Percentiles rank a stretch among this genome's conserved stretches.
Conservation (phyloP, 2,113 vertebrate species). For the Sarotherodon lohbergeri region DNA sequence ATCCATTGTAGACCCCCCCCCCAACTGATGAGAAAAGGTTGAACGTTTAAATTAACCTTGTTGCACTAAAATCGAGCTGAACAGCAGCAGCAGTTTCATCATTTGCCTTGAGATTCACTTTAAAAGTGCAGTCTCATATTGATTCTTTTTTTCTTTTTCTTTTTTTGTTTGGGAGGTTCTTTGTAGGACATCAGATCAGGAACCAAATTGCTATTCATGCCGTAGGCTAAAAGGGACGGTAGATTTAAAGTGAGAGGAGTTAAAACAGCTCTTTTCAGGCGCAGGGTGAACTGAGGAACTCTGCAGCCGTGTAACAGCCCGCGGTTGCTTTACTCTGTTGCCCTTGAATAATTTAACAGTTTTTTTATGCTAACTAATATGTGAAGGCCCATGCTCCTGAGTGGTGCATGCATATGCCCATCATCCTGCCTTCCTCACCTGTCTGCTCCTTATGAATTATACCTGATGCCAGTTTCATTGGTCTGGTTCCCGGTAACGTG, state of each 20-base stretch:
- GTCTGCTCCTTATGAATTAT: background rate
- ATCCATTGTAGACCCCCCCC: background rate
- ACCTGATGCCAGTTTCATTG: background rate
- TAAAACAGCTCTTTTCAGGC: background rate
- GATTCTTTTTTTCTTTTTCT: background rate
- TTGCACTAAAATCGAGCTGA: background rate
- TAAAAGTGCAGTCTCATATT: background rate
- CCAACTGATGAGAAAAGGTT: background rate
- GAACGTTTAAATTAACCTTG: background rate
- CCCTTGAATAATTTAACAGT: background rate
- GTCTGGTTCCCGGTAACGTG: background rate
- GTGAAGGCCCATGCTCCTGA: background rate
- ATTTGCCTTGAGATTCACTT: background rate
- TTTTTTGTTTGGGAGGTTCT: background rate
- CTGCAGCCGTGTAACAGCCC: background rate
- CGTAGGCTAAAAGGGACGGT: background rate
- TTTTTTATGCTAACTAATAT: background rate
- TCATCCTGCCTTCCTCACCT: background rate
- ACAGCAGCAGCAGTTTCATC: background rate
- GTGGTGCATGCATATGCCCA: background rate
- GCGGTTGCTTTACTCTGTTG: background rate
- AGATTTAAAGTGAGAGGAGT: background rate
- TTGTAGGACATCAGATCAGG: background rate
- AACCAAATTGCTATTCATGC: background rate
- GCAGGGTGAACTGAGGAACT: background rate